Evolutionary conservation across 1,140 invertebrate genomes (phyloP).

Genomic region (Drosophila ercepeae): DNA sequence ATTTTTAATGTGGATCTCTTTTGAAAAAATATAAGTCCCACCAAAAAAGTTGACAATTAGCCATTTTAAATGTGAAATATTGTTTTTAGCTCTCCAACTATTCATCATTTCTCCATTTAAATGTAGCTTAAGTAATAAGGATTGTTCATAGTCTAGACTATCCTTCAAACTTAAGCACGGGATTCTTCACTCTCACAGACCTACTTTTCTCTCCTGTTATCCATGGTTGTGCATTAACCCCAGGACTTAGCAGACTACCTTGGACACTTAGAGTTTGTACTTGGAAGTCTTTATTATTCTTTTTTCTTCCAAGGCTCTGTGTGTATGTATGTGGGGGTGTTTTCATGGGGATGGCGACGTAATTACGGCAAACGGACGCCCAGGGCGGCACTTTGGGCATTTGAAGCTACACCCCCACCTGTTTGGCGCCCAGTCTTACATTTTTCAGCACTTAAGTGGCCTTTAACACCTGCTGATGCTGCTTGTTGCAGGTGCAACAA

Average conservation of each 20-base stretch:
- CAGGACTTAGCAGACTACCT: constrained; percentile 27
- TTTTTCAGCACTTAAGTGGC: constrained; percentile 79
- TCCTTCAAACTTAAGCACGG: constrained; percentile 41
- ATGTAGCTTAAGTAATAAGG: background rate
- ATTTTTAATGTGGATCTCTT: too few relatives aligned
- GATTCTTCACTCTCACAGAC: constrained; percentile 16
- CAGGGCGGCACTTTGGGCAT: constrained; percentile 11
- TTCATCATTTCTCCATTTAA: background rate
- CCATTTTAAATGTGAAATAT: too few relatives aligned
- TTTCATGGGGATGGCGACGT: constrained; percentile 31
- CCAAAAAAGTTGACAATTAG: too few relatives aligned
- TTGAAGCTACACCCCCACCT: constrained; percentile 6
- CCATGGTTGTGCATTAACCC: constrained; percentile 42
- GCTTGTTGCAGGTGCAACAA: constrained; percentile 38
- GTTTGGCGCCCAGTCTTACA: constrained; percentile 21
- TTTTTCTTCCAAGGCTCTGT: background rate
- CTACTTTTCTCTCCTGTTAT: background rate
- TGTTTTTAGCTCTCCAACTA: too few relatives aligned
- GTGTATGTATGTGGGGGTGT: constrained; percentile 13
- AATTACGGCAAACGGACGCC: constrained; percentile 56
- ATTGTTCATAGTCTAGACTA: constrained; percentile 26
- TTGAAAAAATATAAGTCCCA: too few relatives aligned
- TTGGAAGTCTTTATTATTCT: background rate
- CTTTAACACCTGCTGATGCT: constrained; percentile 72
- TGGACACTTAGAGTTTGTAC: constrained; percentile 23